These are phyloP conservation scores for Paralichthys olivaceus DNA, from an alignment of 2,113 vertebrate genomes.

Conservation along the genomic window DNA sequence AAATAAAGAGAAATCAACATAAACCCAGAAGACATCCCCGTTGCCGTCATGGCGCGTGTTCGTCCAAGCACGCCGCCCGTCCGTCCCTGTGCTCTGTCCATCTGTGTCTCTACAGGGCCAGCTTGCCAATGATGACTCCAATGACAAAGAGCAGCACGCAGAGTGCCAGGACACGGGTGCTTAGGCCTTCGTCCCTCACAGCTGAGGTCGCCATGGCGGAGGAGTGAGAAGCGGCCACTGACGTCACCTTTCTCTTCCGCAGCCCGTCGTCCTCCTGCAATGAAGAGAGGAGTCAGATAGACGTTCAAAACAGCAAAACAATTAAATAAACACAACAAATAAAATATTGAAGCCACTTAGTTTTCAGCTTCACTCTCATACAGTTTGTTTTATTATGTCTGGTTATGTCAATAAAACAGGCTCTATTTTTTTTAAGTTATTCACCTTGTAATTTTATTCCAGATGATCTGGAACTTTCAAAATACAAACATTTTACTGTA, in stretches of 20 bases:
- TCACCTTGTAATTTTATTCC: too few species aligned
- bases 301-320: not conserved
- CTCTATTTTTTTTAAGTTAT: too few species aligned
- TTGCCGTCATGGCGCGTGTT: constrained; percentile 51
- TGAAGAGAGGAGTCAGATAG: not conserved
- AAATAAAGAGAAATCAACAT: constrained; percentile 61
- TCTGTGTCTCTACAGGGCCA: constrained; percentile 90
- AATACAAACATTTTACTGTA: too few species aligned
- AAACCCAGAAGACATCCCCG: constrained; percentile 65
- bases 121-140: constrained; percentile 94
- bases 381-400: too few species aligned
- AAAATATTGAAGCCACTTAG: too few species aligned
- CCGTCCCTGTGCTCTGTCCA: constrained; percentile 60
- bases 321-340: too few species aligned
- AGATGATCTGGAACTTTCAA: not conserved
- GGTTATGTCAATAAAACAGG: too few species aligned
- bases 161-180: constrained; percentile 88
- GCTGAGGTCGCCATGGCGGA: constrained; percentile 70
- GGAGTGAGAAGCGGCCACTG: constrained; percentile 67
- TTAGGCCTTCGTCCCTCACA: constrained; percentile 89
- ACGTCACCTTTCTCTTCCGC: constrained; percentile 87
- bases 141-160: constrained; percentile 95
- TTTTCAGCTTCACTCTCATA: too few species aligned
- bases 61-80: constrained; percentile 47
- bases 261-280: constrained; percentile 91